phyloP scores from a whole-genome alignment of 1,140 invertebrate genomes.

The Brachionus koreanus region DNA sequence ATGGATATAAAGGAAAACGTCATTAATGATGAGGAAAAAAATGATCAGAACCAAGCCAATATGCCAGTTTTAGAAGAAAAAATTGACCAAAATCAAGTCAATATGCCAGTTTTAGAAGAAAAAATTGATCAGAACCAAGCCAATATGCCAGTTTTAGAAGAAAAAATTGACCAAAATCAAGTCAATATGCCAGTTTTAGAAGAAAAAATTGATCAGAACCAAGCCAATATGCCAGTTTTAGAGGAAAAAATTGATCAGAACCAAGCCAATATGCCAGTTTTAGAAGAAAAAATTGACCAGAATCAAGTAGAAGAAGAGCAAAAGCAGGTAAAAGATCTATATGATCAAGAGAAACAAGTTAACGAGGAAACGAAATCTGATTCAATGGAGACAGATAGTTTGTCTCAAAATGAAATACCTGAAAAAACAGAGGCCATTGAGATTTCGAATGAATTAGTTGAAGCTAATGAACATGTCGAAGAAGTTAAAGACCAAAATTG shows the following conservation, averaged over 20 bases:
- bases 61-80: background rate
- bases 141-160: background rate
- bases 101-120: background rate
- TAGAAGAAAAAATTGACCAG: background rate
- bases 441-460: too few relatives aligned
- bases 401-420: background rate
- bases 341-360: background rate
- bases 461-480: too few relatives aligned
- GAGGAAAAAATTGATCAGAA: too few relatives aligned
- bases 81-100: background rate
- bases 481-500: too few relatives aligned
- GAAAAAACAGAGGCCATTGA: too few relatives aligned
- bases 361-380: background rate
- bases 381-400: background rate
- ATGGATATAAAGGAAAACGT: background rate
- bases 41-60: background rate
- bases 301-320: background rate
- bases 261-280: background rate
- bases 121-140: background rate
- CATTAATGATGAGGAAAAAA: background rate
- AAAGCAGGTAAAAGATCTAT: too few relatives aligned
- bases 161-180: background rate
- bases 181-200: too few relatives aligned
- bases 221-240: too few relatives aligned
- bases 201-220: background rate